These are phyloP conservation scores for Sericinus montela DNA, from an alignment of 2,888 invertebrate genomes.

Conservation along the genomic window DNA sequence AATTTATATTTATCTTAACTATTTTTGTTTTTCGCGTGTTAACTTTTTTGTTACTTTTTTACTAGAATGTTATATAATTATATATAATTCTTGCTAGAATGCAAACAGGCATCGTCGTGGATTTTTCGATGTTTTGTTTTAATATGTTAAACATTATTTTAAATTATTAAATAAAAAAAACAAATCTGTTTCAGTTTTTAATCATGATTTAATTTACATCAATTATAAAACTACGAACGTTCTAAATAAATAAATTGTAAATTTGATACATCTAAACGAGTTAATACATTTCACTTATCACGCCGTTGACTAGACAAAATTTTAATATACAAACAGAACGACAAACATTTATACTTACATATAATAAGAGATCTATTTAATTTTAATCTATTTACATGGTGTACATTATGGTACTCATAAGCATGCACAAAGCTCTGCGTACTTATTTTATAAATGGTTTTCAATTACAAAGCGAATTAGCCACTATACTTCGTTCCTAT, in stretches of 20 bases:
- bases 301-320: slow-evolving; percentile 15
- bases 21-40: too few species aligned
- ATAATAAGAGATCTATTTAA: slow-evolving; percentile 3
- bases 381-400: slow-evolving; percentile 6
- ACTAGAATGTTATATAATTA: too few species aligned
- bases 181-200: slow-evolving; percentile 17
- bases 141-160: too few species aligned
- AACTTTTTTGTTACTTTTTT: too few species aligned
- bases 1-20: too few species aligned
- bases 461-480: too few species aligned
- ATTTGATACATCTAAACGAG: slow-evolving; percentile 19
- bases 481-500: too few species aligned
- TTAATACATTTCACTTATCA: slow-evolving; percentile 17
- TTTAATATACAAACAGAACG: slow-evolving; percentile 5
- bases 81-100: too few species aligned
- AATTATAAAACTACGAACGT: slow-evolving; percentile 48
- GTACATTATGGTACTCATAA: not conserved
- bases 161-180: too few species aligned
- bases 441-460: too few species aligned
- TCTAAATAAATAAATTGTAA: slow-evolving; percentile 23
- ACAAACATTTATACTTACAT: slow-evolving; percentile 4
- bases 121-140: too few species aligned
- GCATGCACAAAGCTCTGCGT: not conserved
- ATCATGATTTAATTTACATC: slow-evolving; percentile 43
- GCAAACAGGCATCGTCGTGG: too few species aligned